phyloP scores from a whole-genome alignment of 2,888 invertebrate genomes.

The Malthinus seriepunctatus region DNA sequence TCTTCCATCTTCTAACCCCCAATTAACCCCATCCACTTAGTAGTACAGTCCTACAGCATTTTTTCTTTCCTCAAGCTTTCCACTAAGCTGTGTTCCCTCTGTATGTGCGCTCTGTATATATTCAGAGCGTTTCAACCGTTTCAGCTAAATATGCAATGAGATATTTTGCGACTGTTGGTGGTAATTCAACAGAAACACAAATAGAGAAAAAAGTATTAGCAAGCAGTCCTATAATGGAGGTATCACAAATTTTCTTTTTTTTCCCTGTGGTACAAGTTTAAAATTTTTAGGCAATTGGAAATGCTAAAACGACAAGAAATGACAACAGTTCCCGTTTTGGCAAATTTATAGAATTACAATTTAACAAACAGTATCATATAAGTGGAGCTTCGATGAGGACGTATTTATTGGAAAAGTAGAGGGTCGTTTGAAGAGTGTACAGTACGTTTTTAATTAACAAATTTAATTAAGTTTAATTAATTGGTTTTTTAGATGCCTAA shows the following conservation, averaged over 20 bases:
- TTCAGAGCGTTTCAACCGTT: constrained; percentile 93
- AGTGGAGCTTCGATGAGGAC: constrained; percentile 96
- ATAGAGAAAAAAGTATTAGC: constrained; percentile 95
- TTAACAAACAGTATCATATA: constrained; percentile 82
- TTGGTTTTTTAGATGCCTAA: constrained; percentile 74
- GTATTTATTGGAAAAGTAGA: constrained; percentile 94
- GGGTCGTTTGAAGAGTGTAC: constrained; percentile 97
- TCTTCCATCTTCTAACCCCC: too few relatives aligned
- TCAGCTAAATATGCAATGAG: constrained; percentile 99
- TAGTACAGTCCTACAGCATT: too few relatives aligned
- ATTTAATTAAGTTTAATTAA: too few relatives aligned
- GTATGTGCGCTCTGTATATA: too few relatives aligned
- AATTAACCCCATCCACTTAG: too few relatives aligned
- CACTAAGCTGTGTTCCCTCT: too few relatives aligned
- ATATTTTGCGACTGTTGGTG: constrained; percentile 95
- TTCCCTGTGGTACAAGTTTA: not conserved
- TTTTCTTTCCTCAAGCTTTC: too few relatives aligned
- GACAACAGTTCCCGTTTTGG: constrained; percentile 98
- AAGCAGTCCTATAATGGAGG: constrained; percentile 98
- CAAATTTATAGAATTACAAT: constrained; percentile 93
- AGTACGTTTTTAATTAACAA: constrained; percentile 56
- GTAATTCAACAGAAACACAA: constrained; percentile 81
- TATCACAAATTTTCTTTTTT: constrained; percentile 43
- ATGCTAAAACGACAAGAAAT: constrained; percentile 97
- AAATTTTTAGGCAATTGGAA: constrained; percentile 82